phyloP scores from a whole-genome alignment of 2,797 vertebrate genomes.

The Simalia tracyae region DNA sequence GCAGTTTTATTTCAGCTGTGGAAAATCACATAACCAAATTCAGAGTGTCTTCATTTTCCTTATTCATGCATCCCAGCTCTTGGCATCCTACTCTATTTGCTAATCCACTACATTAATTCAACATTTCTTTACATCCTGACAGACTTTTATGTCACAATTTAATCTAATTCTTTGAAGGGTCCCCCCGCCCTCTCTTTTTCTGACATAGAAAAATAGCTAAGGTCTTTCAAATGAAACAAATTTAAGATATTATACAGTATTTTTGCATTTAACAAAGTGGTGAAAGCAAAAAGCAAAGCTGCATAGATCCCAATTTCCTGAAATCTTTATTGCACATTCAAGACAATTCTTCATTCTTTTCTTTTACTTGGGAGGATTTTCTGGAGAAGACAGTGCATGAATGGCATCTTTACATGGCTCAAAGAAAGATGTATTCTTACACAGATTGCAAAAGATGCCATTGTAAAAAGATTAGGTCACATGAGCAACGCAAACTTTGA shows the following conservation, averaged over 20 bases:
- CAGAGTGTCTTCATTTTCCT: slow-evolving; percentile 39
- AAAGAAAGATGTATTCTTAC: slow-evolving; percentile 39
- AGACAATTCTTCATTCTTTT: slow-evolving; percentile 47
- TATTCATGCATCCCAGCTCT: slow-evolving; percentile 32
- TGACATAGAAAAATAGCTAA: slow-evolving; percentile 30
- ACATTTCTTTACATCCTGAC: slow-evolving; percentile 30
- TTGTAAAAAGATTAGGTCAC: slow-evolving; percentile 65
- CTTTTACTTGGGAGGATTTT: slow-evolving; percentile 56
- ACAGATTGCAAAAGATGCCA: slow-evolving; percentile 50
- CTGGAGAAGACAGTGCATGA: slow-evolving; percentile 35
- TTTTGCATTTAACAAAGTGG: slow-evolving; percentile 41
- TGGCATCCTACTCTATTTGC: slow-evolving; percentile 25
- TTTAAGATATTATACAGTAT: slow-evolving; percentile 12
- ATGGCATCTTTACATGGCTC: slow-evolving; percentile 33
- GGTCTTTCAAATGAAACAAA: slow-evolving; percentile 19
- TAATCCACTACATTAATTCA: slow-evolving; percentile 44
- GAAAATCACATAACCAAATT: slow-evolving; percentile 52
- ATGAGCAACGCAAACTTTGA: slow-evolving; percentile 59
- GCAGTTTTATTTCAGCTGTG: slow-evolving; percentile 59
- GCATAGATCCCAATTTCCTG: slow-evolving; percentile 49
- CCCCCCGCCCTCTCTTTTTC: not conserved
- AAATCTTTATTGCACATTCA: slow-evolving; percentile 55
- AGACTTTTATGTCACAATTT: slow-evolving; percentile 18
- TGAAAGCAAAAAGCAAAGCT: slow-evolving; percentile 41
- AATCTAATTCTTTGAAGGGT: slow-evolving; percentile 48